A percentile compares a stretch with the other conserved stretches of the same genome.
Conservation (phyloP, 2,113 vertebrate genomes). For the Antechinus stuartii region DNA sequence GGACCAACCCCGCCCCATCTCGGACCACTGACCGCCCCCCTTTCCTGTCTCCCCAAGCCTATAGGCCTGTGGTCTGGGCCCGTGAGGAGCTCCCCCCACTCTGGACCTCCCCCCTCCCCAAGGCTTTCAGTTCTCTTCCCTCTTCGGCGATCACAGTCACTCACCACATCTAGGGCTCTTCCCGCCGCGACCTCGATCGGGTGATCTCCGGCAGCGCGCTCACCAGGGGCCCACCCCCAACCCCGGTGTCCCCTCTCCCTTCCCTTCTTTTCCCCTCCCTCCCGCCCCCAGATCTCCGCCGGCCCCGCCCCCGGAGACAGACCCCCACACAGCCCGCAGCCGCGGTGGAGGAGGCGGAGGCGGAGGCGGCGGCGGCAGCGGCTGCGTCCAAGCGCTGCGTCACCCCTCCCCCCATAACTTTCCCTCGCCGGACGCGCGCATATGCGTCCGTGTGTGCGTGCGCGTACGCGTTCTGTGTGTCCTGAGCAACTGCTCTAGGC, state of each 20-base stretch:
- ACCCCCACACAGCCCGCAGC: neutral
- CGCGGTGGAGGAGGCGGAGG: neutral
- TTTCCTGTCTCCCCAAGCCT: neutral
- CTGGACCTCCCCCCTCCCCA: neutral
- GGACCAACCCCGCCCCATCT: neutral
- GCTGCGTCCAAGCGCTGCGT: constrained; percentile 49
- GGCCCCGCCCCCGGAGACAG: neutral
- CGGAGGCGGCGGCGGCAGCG: constrained; percentile 35
- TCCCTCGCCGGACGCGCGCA: neutral
- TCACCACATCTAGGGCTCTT: neutral
- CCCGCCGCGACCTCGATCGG: neutral
- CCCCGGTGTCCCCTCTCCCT: constrained; percentile 9
- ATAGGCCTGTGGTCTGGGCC: neutral
- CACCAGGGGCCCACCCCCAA: neutral
- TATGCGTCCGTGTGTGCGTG: neutral
- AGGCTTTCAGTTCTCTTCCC: neutral
- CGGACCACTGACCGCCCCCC: neutral
- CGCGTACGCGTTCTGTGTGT: neutral
- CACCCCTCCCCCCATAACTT: neutral
- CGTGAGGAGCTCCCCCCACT: fast-evolving
- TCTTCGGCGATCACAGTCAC: neutral
- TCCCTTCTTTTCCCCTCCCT: no score
- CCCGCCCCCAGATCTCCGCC: neutral
- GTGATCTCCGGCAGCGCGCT: constrained; percentile 52
- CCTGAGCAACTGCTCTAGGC: neutral